Conservation (phyloP, 2,113 vertebrate species). For the Hemibates koningsi region DNA sequence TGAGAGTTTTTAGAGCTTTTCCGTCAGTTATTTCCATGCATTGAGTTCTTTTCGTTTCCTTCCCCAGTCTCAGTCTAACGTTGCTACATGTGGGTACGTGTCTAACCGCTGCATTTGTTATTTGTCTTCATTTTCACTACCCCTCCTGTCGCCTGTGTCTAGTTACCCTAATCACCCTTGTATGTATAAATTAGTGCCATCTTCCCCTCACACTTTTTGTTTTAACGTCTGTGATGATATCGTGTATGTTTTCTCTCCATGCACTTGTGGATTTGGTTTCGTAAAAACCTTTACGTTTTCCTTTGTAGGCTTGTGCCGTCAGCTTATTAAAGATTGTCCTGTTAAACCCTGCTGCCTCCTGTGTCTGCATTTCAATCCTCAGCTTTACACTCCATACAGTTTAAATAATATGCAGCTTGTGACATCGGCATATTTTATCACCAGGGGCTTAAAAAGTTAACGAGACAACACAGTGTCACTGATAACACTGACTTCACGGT, state of each 20-base stretch:
- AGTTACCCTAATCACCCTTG: background rate
- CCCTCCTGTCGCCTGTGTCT: background rate
- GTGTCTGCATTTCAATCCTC: background rate
- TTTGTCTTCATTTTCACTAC: background rate
- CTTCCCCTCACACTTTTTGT: background rate
- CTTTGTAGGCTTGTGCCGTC: background rate
- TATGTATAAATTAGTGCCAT: background rate
- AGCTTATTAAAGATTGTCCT: background rate
- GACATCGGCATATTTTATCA: background rate
- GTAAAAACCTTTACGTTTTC: rapidly evolving
- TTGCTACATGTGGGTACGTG: background rate
- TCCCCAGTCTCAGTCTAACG: background rate
- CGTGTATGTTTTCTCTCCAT: background rate
- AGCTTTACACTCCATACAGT: background rate
- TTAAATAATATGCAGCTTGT: background rate
- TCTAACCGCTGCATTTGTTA: background rate
- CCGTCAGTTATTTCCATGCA: background rate
- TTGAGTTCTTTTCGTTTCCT: background rate
- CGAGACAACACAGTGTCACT: background rate
- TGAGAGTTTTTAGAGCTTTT: background rate
- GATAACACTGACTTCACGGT: background rate
- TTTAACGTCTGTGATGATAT: background rate
- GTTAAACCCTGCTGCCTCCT: background rate
- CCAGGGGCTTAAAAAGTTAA: background rate
- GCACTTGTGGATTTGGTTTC: background rate